A percentile compares a stretch with the other conserved stretches of the same genome.
Evolutionary conservation across 92 coral and sea anemone species (phyloP).

Genomic region (Porites rus): DNA sequence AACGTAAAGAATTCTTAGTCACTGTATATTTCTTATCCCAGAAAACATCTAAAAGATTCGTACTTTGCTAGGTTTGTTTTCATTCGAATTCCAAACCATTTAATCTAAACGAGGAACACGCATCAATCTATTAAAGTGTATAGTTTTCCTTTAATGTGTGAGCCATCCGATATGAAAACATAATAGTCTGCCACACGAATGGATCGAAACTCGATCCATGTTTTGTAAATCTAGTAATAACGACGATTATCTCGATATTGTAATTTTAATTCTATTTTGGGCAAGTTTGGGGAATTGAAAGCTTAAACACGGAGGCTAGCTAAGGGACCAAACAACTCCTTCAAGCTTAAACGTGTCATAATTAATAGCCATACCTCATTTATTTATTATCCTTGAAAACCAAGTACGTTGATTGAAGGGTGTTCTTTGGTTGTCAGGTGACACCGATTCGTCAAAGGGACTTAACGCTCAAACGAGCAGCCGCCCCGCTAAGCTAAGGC

Average conservation of each 20-base stretch:
- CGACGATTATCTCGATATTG: constrained; percentile 11
- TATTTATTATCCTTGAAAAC: constrained; percentile 37
- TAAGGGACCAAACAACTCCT: background rate
- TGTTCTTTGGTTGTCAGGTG: constrained; percentile 54
- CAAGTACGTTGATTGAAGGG: constrained; percentile 56
- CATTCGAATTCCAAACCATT: background rate
- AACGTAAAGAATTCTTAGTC: background rate
- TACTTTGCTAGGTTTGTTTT: background rate
- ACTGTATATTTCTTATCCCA: background rate
- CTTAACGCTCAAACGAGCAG: constrained; percentile 38
- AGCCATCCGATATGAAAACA: constrained; percentile 40
- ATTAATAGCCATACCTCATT: constrained; percentile 36
- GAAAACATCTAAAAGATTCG: background rate
- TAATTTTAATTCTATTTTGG: background rate
- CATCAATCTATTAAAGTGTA: constrained; percentile 3
- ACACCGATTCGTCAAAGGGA: constrained; percentile 28
- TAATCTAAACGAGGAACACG: background rate
- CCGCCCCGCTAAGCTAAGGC: constrained; percentile 55
- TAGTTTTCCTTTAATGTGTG: constrained; percentile 41
- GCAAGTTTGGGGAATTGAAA: background rate
- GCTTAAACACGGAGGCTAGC: constrained; percentile 1
- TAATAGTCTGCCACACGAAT: constrained; percentile 9
- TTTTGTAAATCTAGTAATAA: constrained; percentile 25
- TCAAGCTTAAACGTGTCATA: constrained; percentile 36
- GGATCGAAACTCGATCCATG: constrained; percentile 33